Percentiles rank a stretch among this genome's conserved stretches.
Conservation (phyloP, 2,888 invertebrate genomes). For the Tetramorium bicarinatum region DNA sequence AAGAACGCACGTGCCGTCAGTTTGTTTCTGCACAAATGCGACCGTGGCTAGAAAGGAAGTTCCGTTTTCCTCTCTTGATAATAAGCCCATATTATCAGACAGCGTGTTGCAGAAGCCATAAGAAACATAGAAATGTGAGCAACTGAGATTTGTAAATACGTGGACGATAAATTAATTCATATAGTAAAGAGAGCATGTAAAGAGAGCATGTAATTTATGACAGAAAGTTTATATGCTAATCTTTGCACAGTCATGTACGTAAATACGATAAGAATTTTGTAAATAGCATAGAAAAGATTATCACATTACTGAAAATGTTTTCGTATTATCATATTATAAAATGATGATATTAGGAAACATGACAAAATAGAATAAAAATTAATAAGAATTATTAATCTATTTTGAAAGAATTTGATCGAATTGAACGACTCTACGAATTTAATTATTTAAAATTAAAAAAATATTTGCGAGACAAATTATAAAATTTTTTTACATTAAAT, state of each 20-base stretch:
- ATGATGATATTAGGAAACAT: neutral
- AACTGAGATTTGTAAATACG: conserved; percentile 10
- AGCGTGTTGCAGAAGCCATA: conserved; percentile 50
- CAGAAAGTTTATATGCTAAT: conserved; percentile 1
- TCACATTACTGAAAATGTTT: neutral
- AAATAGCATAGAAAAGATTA: neutral
- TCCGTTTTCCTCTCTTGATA: conserved; percentile 81
- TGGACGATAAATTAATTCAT: neutral
- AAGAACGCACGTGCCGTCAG: conserved; percentile 42
- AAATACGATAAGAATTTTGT: conserved; percentile 8
- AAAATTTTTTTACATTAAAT: neutral
- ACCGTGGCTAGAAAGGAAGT: conserved; percentile 76
- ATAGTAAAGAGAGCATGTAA: neutral
- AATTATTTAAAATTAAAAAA: too few species aligned
- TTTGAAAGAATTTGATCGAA: conserved; percentile 1
- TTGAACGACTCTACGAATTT: neutral
- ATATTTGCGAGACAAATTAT: neutral
- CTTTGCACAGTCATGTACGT: conserved; percentile 4
- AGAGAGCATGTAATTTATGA: neutral
- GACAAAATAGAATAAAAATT: neutral
- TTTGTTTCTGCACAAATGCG: conserved; percentile 67
- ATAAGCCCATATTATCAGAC: conserved; percentile 72
- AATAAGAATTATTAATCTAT: neutral
- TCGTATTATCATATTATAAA: neutral
- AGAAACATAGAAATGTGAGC: conserved; percentile 33